phyloP scores from a whole-genome alignment of 2,797 vertebrate species.

The Acanthurus lineatus region DNA sequence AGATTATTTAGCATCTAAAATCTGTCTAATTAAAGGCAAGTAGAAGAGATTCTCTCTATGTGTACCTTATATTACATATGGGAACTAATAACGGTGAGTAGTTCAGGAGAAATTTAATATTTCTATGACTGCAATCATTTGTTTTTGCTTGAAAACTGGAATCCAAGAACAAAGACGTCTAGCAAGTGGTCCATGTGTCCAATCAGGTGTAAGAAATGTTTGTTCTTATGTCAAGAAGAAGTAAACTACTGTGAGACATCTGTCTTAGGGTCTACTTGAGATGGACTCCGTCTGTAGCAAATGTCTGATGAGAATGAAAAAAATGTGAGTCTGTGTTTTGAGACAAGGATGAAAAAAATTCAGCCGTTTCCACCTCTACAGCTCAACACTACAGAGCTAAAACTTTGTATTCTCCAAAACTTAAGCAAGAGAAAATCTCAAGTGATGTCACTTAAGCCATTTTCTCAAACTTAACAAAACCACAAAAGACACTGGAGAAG shows the following conservation, averaged over 20 bases:
- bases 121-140: background rate
- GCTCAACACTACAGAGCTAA: background rate
- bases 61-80: background rate
- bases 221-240: constrained; percentile 10
- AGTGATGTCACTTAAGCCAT: no score
- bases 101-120: constrained; percentile 9
- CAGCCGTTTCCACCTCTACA: background rate
- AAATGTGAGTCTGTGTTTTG: constrained; percentile 8
- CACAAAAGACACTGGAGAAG: no score
- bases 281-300: constrained; percentile 25
- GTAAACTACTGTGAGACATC: constrained; percentile 37
- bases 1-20: background rate
- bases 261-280: background rate
- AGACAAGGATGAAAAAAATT: background rate
- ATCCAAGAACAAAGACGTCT: constrained; percentile 17
- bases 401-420: no score
- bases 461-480: no score
- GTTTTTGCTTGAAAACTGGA: constrained; percentile 7
- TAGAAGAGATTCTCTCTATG: background rate
- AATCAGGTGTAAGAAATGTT: constrained; percentile 8
- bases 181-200: constrained; percentile 4
- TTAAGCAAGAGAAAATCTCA: no score
- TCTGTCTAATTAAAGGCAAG: background rate
- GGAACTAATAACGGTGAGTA: background rate
- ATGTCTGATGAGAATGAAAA: constrained; percentile 21